Evolutionary conservation across 2,113 vertebrate genomes (phyloP), one percentile per base, ranked within the genome.

Genomic region (Corythoichthys haematopterus): DNA sequence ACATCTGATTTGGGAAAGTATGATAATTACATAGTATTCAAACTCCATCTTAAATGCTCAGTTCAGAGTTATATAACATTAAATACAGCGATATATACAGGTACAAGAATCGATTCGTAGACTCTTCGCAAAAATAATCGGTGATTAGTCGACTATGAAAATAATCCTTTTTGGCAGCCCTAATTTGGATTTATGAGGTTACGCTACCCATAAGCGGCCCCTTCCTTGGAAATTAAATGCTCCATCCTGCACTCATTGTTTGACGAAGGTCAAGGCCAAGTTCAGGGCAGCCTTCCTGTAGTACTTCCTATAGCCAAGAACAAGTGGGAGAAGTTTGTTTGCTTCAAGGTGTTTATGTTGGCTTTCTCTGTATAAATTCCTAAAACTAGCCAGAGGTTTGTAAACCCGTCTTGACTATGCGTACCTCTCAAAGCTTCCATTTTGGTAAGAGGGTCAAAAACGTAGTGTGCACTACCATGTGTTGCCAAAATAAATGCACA

Each of bases 221-320:
- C 63, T 50, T 48, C 65, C 48, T 61, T 46, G 40, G 28, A 47
- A 68, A 71, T 15, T 14, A 36, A 59, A 38, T 38, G 57, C 60
- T 47, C 50, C 37, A 74, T 84, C 72, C 81, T 84, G 75, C 48
- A 60, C 38, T 38, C 67, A 74, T 81, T 84, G 72, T 86, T 78
- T 71, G 56, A 15, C n/a, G 72, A 47, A 47, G 66, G 70, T 57
- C 46, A 2, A 45, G 66, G 63, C 78, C 78, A 60, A 68, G 66
- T 75, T 69, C 55, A 56, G 62, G 55, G n/a, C 59, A 66, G 72
- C 48, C 55, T 12, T 40, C 48, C 28, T 60, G 53, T 53, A 55
- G 47, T 66, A 69, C 62, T 63, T 67, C 72, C 65, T 20, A 28
- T 79, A 68, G 57, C 59, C 40, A 16, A 66, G 65, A 66, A 62